Evolutionary conservation across 37 sponge, comb jelly and placozoan genomes (phyloP).

Genomic region (Beroe forskalii): DNA sequence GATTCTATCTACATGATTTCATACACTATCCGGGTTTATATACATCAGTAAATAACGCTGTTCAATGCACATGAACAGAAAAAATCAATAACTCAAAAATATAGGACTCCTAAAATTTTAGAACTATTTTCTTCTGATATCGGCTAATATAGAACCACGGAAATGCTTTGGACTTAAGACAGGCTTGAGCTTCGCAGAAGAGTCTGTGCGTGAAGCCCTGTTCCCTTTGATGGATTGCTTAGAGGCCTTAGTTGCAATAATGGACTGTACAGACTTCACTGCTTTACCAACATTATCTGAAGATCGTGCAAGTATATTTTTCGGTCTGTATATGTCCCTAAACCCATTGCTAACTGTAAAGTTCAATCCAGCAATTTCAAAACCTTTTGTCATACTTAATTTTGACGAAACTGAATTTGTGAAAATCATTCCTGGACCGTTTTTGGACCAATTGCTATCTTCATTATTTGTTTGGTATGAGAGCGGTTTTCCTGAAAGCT

Average conservation of each 20-base stretch:
- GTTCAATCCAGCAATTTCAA: constrained; percentile 9
- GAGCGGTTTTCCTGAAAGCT: background rate
- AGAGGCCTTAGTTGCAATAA: background rate
- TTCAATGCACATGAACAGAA: too few species aligned
- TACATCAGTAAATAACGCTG: too few species aligned
- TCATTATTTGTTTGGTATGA: background rate
- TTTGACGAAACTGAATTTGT: background rate
- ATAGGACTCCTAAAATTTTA: too few species aligned
- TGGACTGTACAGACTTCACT: background rate
- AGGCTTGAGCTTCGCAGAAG: background rate
- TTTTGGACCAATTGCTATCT: background rate
- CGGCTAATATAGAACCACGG: background rate
- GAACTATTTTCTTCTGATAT: background rate
- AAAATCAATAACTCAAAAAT: too few species aligned
- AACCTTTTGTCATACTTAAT: background rate
- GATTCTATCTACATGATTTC: too few species aligned
- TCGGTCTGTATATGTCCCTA: background rate
- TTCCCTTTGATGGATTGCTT: background rate
- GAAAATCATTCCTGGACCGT: background rate
- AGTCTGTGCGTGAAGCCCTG: background rate
- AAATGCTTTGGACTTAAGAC: background rate
- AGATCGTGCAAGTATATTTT: background rate
- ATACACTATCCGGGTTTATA: too few species aligned
- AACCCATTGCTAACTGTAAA: background rate
- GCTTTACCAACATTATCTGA: background rate